Evolutionary conservation across 1,140 invertebrate genomes (phyloP).

Genomic region (Cherax quadricarinatus): DNA sequence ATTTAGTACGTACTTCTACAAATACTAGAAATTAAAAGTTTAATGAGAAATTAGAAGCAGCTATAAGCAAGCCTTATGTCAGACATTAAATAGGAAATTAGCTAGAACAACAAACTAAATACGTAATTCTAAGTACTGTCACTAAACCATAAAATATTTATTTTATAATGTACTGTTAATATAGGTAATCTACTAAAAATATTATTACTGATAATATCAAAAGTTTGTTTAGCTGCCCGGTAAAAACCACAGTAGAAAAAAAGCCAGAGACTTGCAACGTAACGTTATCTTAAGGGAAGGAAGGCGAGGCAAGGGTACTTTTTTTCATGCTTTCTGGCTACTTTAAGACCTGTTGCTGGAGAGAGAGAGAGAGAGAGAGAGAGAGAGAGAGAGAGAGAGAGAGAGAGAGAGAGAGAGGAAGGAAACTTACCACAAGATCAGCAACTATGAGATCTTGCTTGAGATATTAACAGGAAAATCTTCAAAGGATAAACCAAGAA

Average conservation of each 20-base stretch:
- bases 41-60: neutral
- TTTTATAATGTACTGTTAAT: neutral
- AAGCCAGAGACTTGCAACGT: neutral
- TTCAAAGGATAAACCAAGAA: neutral
- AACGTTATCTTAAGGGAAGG: neutral
- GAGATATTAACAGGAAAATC: neutral
- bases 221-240: neutral
- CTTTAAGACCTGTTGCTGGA: conserved; percentile 25
- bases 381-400: neutral
- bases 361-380: neutral
- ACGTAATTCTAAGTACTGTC: neutral
- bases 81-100: neutral
- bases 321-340: conserved; percentile 49
- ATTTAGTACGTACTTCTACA: too few species aligned
- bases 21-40: neutral
- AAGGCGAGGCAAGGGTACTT: conserved; percentile 11
- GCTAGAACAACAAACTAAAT: neutral
- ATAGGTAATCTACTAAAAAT: neutral
- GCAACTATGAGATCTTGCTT: neutral
- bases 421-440: neutral
- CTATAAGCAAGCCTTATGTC: neutral
- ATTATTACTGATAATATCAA: neutral
- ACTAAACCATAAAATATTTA: neutral
- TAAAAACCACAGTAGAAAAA: neutral
- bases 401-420: neutral